These are phyloP conservation scores for Ernsta delagoae DNA, from an alignment of 2,888 invertebrate genomes.

Conservation along the genomic window DNA sequence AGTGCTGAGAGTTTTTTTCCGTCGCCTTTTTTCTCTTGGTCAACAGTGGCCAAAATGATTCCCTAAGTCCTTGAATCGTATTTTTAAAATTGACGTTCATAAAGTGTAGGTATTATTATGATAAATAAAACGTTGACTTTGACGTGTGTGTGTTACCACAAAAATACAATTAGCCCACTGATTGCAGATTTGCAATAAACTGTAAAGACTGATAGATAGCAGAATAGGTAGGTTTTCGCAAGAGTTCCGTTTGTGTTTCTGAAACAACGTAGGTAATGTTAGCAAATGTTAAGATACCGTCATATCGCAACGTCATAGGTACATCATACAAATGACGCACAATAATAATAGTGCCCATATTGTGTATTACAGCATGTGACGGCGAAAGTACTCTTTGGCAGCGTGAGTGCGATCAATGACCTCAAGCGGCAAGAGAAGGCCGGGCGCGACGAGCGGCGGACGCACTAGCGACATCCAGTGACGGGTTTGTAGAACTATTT, in stretches of 20 bases:
- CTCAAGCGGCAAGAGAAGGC: slow-evolving; percentile 89
- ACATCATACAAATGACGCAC: slow-evolving; percentile 28
- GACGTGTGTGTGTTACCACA: too few relatives aligned
- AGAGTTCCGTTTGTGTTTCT: not conserved
- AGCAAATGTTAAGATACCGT: slow-evolving; percentile 25
- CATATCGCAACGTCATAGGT: slow-evolving; percentile 10
- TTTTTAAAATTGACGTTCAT: too few relatives aligned
- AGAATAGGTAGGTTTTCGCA: too few relatives aligned
- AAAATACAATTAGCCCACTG: too few relatives aligned
- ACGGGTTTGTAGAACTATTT: slow-evolving; percentile 48
- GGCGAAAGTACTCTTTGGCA: slow-evolving; percentile 90
- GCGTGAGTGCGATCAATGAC: slow-evolving; percentile 89
- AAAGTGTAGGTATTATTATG: too few relatives aligned
- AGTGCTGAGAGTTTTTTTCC: too few relatives aligned
- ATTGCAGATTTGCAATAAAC: too few relatives aligned
- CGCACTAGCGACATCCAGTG: slow-evolving; percentile 74
- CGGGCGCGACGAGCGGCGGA: slow-evolving; percentile 86
- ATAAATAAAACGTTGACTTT: too few relatives aligned
- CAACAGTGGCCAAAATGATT: too few relatives aligned
- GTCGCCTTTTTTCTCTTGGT: too few relatives aligned
- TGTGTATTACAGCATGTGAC: slow-evolving; percentile 84
- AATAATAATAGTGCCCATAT: slow-evolving; percentile 20
- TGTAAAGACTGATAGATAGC: too few relatives aligned
- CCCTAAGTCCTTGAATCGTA: too few relatives aligned
- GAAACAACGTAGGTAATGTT: slow-evolving; percentile 3